Conservation (phyloP, 1,140 invertebrate genomes). For the Laupala kohalensis region DNA sequence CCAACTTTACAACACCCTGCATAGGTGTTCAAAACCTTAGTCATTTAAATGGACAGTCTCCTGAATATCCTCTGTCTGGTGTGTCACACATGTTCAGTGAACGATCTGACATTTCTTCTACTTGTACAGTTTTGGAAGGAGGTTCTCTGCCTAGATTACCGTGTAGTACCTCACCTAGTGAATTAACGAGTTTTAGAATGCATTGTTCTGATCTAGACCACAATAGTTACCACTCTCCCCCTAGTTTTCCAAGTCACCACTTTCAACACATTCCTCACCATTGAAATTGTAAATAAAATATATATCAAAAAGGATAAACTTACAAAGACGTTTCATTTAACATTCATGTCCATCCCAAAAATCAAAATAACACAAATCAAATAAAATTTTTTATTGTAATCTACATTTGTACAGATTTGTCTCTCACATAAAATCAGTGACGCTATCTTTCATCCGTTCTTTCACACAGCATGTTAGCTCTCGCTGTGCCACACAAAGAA, state of each 20-base stretch:
- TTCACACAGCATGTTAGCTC: slow-evolving; percentile 1
- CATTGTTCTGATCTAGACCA: not conserved
- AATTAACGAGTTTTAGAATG: not conserved
- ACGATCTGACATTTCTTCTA: not conserved
- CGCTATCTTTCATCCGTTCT: not conserved
- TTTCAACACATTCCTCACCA: not conserved
- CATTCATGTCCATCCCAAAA: not conserved
- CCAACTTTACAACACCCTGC: not conserved
- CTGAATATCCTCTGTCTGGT: not conserved
- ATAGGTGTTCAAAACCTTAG: not conserved
- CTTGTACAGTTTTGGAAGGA: not conserved
- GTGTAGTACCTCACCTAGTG: not conserved
- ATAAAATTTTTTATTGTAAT: slow-evolving; percentile 5
- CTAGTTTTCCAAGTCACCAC: not conserved
- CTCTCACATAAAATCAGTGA: not conserved
- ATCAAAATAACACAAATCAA: not conserved
- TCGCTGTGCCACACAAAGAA: not conserved
- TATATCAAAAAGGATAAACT: too few species aligned
- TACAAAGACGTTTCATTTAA: not conserved
- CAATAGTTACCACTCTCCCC: not conserved
- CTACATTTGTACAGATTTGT: slow-evolving; percentile 11
- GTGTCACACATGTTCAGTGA: not conserved
- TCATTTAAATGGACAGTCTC: not conserved
- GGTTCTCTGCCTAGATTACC: not conserved
- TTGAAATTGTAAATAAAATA: not conserved